A percentile compares a stretch with the other conserved stretches of the same genome.
Conservation (phyloP, 2,113 vertebrate species). For the Entomyzon cyanotis region DNA sequence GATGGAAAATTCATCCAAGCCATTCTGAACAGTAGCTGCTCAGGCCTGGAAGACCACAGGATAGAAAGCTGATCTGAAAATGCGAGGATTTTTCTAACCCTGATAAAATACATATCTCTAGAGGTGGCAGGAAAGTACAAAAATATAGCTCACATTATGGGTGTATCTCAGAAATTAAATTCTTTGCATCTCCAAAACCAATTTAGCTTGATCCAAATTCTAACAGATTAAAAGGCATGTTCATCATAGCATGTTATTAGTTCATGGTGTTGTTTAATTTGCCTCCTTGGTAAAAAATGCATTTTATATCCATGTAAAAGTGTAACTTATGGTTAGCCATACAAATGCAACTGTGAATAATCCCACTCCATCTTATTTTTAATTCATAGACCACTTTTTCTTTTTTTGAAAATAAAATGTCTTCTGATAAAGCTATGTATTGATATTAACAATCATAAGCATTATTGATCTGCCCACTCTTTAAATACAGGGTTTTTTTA, state of each 20-base stretch:
- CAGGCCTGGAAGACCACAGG: background rate
- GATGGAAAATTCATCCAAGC: background rate
- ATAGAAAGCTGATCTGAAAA: background rate
- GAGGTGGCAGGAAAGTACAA: background rate
- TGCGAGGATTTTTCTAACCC: background rate
- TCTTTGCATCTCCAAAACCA: background rate
- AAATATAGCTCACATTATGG: background rate
- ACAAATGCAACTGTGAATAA: background rate
- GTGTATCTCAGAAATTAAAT: background rate
- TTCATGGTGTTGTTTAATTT: background rate
- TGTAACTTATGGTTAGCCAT: background rate
- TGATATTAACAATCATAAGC: background rate
- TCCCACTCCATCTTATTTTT: background rate
- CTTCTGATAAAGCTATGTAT: background rate
- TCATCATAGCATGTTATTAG: background rate
- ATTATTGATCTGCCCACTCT: background rate
- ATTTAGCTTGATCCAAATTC: background rate
- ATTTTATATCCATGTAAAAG: background rate
- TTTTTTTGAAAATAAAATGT: background rate
- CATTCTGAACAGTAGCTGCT: background rate
- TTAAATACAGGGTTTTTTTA: background rate
- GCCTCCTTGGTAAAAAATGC: background rate
- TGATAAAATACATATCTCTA: rapidly evolving
- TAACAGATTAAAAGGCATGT: background rate
- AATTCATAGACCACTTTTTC: background rate